phyloP scores from a whole-genome alignment of 2,888 invertebrate species.

The Troglohyphantes excavatus region DNA sequence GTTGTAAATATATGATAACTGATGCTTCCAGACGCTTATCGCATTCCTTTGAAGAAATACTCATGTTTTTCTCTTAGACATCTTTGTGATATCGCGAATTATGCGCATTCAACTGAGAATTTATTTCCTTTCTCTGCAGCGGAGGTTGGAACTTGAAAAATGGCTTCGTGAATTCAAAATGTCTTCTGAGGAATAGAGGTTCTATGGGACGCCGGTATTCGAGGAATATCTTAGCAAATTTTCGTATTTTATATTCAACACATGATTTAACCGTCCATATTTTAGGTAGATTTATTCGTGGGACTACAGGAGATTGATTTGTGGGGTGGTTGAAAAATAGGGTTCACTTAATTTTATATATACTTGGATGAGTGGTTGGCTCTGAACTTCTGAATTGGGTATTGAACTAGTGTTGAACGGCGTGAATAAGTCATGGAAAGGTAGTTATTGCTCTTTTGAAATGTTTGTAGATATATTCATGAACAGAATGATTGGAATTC shows the following conservation, averaged over 20 bases:
- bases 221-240: conserved; percentile 29
- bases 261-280: not conserved
- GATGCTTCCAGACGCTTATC: conserved; percentile 5
- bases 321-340: no score
- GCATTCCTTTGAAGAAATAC: conserved; percentile 2
- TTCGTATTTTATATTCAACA: conserved; percentile 4
- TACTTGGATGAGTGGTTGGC: no score
- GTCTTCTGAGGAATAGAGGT: conserved; percentile 20
- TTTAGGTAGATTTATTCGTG: not conserved
- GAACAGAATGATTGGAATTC: no score
- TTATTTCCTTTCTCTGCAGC: conserved; percentile 8
- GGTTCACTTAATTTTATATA: no score
- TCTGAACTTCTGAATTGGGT: no score
- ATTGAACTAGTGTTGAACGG: no score
- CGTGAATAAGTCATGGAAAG: no score
- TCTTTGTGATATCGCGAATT: not conserved
- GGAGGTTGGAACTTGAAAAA: conserved; percentile 34
- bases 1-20: conserved; percentile 8
- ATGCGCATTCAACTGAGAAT: conserved; percentile 16
- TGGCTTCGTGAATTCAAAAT: conserved; percentile 24
- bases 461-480: no score
- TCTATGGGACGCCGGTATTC: not conserved
- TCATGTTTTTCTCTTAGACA: not conserved
- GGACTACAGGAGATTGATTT: not conserved
- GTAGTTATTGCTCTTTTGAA: no score